Evolutionary conservation across 2,888 invertebrate species (phyloP).

Genomic region (Dolichomitus sp.): DNA sequence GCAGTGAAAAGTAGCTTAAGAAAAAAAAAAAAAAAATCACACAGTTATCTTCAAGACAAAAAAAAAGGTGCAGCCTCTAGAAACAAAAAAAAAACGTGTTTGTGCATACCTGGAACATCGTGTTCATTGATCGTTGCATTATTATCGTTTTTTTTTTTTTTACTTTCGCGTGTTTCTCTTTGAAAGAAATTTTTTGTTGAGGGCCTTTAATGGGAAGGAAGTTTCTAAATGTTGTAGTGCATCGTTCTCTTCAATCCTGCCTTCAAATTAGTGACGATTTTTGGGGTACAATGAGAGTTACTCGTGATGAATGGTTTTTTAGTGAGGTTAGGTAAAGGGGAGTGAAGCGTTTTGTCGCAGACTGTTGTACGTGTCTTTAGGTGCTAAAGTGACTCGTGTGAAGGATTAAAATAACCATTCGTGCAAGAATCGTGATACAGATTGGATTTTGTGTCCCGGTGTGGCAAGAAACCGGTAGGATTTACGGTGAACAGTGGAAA

Average conservation of each 20-base stretch:
- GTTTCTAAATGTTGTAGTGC: not conserved
- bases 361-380: conserved; percentile 5
- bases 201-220: not conserved
- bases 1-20: not conserved
- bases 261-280: not conserved
- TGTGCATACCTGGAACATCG: not conserved
- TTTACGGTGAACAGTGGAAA: conserved; percentile 43
- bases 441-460: conserved; percentile 14
- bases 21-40: not conserved
- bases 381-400: not conserved
- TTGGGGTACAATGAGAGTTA: not conserved
- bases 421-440: too few species aligned
- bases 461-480: conserved; percentile 17
- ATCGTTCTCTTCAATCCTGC: not conserved
- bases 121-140: not conserved
- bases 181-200: too few species aligned
- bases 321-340: not conserved
- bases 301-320: not conserved
- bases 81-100: not conserved
- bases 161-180: too few species aligned
- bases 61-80: not conserved
- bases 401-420: not conserved
- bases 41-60: not conserved
- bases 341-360: not conserved
- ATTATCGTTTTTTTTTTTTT: not conserved